Evolutionary conservation across 2,888 invertebrate species (phyloP).

Genomic region (Danaus chrysippus): DNA sequence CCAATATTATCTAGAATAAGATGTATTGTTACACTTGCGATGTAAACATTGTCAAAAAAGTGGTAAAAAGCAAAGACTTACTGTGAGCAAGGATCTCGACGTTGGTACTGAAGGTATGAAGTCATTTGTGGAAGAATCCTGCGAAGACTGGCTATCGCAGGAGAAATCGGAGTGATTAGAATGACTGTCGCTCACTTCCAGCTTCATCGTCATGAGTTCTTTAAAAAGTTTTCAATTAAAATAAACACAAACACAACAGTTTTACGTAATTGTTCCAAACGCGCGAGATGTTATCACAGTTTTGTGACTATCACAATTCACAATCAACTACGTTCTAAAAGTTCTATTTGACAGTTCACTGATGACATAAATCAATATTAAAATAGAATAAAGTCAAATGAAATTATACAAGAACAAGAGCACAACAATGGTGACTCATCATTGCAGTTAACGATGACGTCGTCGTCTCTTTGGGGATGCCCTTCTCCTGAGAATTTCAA

Average conservation of each 20-base stretch:
- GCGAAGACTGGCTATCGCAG: slow-evolving; percentile 80
- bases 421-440: slow-evolving; percentile 75
- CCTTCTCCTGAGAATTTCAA: slow-evolving; percentile 66
- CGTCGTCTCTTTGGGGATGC: slow-evolving; percentile 69
- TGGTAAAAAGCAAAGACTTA: slow-evolving; percentile 43
- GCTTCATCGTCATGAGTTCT: slow-evolving; percentile 78
- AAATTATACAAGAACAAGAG: slow-evolving; percentile 55
- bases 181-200: slow-evolving; percentile 79
- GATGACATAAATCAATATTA: slow-evolving; percentile 49
- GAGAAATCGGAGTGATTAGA: slow-evolving; percentile 81
- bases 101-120: slow-evolving; percentile 57
- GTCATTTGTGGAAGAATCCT: slow-evolving; percentile 77
- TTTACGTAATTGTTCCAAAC: slow-evolving; percentile 48
- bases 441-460: slow-evolving; percentile 64
- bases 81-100: slow-evolving; percentile 61
- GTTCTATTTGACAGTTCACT: slow-evolving; percentile 56
- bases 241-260: slow-evolving; percentile 35
- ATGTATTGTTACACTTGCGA: neutral
- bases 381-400: slow-evolving; percentile 54
- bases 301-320: slow-evolving; percentile 35
- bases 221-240: slow-evolving; percentile 37
- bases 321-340: slow-evolving; percentile 25
- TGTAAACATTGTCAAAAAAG: neutral
- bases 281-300: slow-evolving; percentile 40
- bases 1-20: no score